Percentiles rank a stretch among this genome's conserved stretches.
These are phyloP conservation scores for Agriopis leucophaearia DNA, from an alignment of 2,888 invertebrate species.

Conservation along the genomic window DNA sequence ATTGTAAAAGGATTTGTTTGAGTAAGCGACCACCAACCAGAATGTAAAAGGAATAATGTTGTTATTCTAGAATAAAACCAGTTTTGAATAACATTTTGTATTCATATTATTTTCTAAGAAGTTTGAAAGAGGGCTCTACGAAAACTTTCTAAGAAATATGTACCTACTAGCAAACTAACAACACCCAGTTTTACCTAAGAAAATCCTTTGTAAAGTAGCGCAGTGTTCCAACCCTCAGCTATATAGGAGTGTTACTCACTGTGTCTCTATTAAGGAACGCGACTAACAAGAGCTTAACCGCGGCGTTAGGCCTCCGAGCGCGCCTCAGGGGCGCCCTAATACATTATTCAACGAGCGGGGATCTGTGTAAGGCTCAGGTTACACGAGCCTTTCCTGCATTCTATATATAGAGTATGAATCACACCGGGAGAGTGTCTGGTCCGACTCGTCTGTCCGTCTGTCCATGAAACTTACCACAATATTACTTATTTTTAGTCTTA, in stretches of 20 bases:
- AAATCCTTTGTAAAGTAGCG: not conserved
- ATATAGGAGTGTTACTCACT: not conserved
- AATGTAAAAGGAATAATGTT: too few species aligned
- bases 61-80: too few species aligned
- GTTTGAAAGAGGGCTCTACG: too few species aligned
- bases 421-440: too few species aligned
- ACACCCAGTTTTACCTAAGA: not conserved
- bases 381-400: not conserved
- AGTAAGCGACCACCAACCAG: too few species aligned
- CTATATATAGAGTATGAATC: too few species aligned
- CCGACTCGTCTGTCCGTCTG: too few species aligned
- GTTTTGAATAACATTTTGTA: too few species aligned
- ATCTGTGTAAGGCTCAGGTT: constrained; percentile 7
- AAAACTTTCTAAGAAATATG: not conserved
- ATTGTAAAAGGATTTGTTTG: too few species aligned
- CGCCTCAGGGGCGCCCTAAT: constrained; percentile 2
- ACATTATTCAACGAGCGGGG: constrained; percentile 19
- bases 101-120: too few species aligned
- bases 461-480: too few species aligned
- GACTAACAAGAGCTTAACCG: constrained; percentile 19
- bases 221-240: not conserved
- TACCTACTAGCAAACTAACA: not conserved
- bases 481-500: too few species aligned
- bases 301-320: not conserved
- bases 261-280: constrained; percentile 10